A percentile compares a stretch with the other conserved stretches of the same genome.
phyloP scores from a whole-genome alignment of 2,888 invertebrate species.

The Drosophila emarginata region DNA sequence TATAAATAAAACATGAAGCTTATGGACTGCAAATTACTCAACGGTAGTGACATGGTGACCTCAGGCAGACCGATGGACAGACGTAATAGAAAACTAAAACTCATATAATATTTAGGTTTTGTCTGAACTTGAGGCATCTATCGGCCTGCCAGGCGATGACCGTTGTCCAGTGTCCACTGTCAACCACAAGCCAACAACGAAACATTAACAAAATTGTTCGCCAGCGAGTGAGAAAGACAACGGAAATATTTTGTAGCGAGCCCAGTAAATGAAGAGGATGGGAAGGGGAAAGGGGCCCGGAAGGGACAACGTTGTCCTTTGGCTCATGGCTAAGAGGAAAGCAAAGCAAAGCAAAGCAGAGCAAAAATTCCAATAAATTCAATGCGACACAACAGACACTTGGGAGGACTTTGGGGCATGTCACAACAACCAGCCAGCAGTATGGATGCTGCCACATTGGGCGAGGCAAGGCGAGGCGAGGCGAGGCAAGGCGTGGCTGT shows the following conservation, averaged over 20 bases:
- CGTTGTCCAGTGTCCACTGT: slow-evolving; percentile 57
- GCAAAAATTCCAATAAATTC: slow-evolving; percentile 77
- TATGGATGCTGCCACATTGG: slow-evolving; percentile 19
- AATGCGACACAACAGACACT: slow-evolving; percentile 77
- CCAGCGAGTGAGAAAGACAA: slow-evolving; percentile 45
- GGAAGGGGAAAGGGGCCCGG: slow-evolving; percentile 12
- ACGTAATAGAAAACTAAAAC: slow-evolving; percentile 55
- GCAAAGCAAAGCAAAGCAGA: slow-evolving; percentile 63
- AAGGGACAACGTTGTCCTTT: slow-evolving; percentile 47
- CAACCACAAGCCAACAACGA: slow-evolving; percentile 53
- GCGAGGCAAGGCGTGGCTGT: slow-evolving; percentile 51
- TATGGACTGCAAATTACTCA: slow-evolving; percentile 61
- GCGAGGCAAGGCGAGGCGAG: slow-evolving; percentile 24
- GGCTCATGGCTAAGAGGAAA: slow-evolving; percentile 43
- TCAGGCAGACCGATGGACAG: slow-evolving; percentile 1
- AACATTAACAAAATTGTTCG: slow-evolving; percentile 71
- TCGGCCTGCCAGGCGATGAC: slow-evolving; percentile 23
- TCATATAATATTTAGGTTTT: slow-evolving; percentile 66
- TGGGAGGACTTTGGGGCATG: slow-evolving; percentile 76
- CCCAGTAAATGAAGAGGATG: slow-evolving; percentile 20
- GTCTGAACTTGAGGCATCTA: slow-evolving; percentile 35
- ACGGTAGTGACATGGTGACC: slow-evolving; percentile 25
- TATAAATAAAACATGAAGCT: slow-evolving; percentile 64
- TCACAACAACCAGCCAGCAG: slow-evolving; percentile 48
- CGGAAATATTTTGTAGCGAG: slow-evolving; percentile 49